These are phyloP conservation scores for Perccottus glenii DNA, from an alignment of 2,113 vertebrate genomes.

Conservation along the genomic window DNA sequence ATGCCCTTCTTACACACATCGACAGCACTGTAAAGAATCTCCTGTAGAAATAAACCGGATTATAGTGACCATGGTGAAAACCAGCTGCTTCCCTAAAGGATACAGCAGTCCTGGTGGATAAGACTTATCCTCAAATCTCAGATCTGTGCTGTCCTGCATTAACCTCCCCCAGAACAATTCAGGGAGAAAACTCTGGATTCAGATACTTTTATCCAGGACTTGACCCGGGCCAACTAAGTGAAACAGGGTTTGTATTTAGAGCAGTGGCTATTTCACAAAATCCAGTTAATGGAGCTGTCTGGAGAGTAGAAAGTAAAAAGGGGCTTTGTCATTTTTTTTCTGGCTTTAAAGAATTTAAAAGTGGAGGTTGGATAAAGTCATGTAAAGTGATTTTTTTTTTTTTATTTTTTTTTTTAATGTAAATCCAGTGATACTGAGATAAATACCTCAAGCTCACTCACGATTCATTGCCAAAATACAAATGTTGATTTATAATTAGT, in stretches of 20 bases:
- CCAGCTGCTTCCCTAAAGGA: conserved; percentile 13
- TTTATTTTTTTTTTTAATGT: too few relatives aligned
- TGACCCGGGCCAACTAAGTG: conserved; percentile 10
- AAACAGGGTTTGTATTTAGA: conserved; percentile 6
- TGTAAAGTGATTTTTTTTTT: too few relatives aligned
- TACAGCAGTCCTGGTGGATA: conserved; percentile 18
- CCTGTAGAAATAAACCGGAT: conserved; percentile 21
- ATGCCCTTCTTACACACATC: not conserved
- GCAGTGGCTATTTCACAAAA: not conserved
- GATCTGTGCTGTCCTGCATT: conserved; percentile 5
- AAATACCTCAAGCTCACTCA: too few relatives aligned
- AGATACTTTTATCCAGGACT: conserved; percentile 21
- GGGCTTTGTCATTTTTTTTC: too few relatives aligned
- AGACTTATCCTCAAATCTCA: conserved; percentile 14
- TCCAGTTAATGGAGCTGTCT: too few relatives aligned
- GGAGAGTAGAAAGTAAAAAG: too few relatives aligned
- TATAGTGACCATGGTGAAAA: conserved; percentile 1
- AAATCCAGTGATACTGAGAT: too few relatives aligned
- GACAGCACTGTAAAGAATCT: not conserved
- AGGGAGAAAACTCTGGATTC: conserved; percentile 38
- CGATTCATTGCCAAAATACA: too few relatives aligned
- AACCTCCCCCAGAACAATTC: conserved; percentile 26
- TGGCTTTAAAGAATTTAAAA: too few relatives aligned
- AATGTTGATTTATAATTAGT: too few relatives aligned
- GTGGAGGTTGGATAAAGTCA: not conserved